Base-by-base conservation (phyloP, 2,797 vertebrate species). In the Myotis planiceps region DNA sequence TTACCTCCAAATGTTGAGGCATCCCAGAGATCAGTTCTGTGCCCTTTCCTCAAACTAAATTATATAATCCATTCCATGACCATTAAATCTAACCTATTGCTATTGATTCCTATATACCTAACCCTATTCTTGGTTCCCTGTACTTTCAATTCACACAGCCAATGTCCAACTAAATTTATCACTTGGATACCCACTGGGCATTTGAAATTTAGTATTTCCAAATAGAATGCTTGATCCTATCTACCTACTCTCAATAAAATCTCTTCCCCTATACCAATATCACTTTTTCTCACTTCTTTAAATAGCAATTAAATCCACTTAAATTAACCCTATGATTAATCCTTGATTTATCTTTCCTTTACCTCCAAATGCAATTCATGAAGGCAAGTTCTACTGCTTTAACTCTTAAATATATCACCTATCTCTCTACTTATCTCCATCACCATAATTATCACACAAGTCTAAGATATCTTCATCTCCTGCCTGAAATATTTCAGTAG, bases 201-300 rank as follows among this genome's bases (percentile, higher is more conserved):
- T 88, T 80, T 85, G 74, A 89, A 71, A 66, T 82, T 37, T 51
- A 89, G 49, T 5, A 81, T 66, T 91, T 94, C 53, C 29, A 71
- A 89, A 29, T 13, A 75, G 37, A 88, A 76, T 7, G 86, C 45
- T 66, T 69, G 37, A 84, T 88, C 79, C 32, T 69, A 71, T 25
- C 58, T 53, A n/a, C 4, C 39, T 4, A 72, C 12, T 65, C 5
- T 68, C 49, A 83, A 68, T 32, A 63, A 55, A n/a, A 83, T 21
- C 72, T 80, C 45, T 55, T 65, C 19, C 6, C 25, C 6, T 55
- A 76, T 16, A 37, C 23, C 16, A 23, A 69, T 3, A 6, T n/a
- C 21, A 45, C 8, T 76, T 89, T 71, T 65, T 49, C 25, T 21
- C 14, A 76, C 2, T 19, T 72, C 47, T 92, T 71, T 81, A 75